Evolutionary conservation across 1,140 invertebrate species (phyloP).

Genomic region (Nasonia vitripennis): DNA sequence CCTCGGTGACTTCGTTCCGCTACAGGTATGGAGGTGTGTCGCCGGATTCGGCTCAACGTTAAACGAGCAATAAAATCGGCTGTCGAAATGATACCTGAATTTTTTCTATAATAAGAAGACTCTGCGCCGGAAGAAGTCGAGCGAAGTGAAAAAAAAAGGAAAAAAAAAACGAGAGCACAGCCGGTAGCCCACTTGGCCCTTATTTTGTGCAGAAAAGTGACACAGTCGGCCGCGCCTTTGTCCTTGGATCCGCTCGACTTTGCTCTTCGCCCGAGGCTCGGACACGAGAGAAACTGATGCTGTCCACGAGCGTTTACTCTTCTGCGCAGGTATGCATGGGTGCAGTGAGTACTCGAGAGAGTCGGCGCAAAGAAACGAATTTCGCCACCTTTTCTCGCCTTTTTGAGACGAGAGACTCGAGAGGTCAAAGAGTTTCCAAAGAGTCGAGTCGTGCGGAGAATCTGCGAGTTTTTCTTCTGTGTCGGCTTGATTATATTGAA

Average conservation of each 20-base stretch:
- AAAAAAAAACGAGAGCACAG: no score
- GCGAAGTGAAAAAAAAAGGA: no score
- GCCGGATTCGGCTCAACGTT: not conserved
- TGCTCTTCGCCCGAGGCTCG: not conserved
- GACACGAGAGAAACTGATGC: not conserved
- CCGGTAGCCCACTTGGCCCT: not conserved
- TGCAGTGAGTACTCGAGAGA: not conserved
- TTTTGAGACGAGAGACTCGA: not conserved
- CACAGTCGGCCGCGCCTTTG: not conserved
- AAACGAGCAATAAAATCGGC: not conserved
- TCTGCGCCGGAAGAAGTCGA: no score
- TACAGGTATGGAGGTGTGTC: not conserved
- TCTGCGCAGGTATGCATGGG: no score
- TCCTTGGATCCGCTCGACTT: not conserved
- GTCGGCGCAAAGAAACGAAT: constrained; percentile 12
- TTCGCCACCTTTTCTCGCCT: not conserved
- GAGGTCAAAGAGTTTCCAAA: not conserved
- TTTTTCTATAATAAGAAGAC: no score
- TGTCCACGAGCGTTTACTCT: not conserved
- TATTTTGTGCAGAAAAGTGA: not conserved
- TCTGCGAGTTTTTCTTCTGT: no score
- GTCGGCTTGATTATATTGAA: no score
- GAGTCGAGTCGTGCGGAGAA: no score
- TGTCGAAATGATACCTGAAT: not conserved
- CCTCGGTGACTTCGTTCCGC: not conserved